Conservation (phyloP, 2,888 invertebrate genomes). For the Rhamphomyia laevipes region DNA sequence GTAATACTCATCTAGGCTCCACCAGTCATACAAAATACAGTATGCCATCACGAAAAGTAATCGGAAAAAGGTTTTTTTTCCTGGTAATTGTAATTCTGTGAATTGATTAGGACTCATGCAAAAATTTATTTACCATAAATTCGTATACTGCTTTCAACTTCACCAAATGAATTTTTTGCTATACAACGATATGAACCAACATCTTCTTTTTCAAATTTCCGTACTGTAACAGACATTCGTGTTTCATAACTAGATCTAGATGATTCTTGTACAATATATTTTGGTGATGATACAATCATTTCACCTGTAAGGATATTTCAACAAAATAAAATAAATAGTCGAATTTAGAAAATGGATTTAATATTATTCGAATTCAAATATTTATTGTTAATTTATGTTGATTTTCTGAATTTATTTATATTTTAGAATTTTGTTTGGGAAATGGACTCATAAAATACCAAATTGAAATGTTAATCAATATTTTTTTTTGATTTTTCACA, state of each 20-base stretch:
- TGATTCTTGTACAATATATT: constrained; percentile 63
- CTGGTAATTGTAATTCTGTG: neutral
- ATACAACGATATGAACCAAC: constrained; percentile 76
- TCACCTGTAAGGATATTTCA: constrained; percentile 51
- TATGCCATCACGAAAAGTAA: too few relatives aligned
- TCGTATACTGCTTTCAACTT: constrained; percentile 76
- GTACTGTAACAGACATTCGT: constrained; percentile 67
- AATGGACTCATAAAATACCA: too few relatives aligned
- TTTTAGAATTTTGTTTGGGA: too few relatives aligned
- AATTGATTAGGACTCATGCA: too few relatives aligned
- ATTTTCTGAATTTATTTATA: too few relatives aligned
- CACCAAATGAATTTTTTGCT: constrained; percentile 77
- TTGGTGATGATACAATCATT: constrained; percentile 72
- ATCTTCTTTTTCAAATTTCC: constrained; percentile 59
- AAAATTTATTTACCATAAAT: constrained; percentile 65
- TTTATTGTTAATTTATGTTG: too few relatives aligned
- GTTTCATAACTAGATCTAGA: constrained; percentile 67
- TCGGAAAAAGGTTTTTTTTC: too few relatives aligned
- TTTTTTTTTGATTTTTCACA: too few relatives aligned
- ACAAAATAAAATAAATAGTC: neutral
- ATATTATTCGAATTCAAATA: neutral
- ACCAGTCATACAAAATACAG: too few relatives aligned
- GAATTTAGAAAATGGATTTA: neutral
- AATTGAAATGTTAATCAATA: too few relatives aligned
- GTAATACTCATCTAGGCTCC: too few relatives aligned